Base-by-base conservation (phyloP, 2,888 invertebrate genomes). In the Cepaea hortensis region DNA sequence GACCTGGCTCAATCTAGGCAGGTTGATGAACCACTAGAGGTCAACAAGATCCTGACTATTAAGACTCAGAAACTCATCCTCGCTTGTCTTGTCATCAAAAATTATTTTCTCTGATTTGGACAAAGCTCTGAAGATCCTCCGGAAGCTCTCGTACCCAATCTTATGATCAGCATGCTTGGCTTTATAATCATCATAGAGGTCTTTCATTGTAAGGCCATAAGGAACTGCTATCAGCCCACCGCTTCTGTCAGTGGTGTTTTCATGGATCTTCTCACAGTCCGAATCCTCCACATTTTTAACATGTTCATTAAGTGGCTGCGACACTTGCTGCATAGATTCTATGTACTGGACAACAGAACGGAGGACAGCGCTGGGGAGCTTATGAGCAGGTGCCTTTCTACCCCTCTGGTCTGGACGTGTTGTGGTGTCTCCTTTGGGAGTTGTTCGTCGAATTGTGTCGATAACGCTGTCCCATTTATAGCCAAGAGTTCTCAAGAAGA, bases 401-500 rank as follows among this genome's bases (percentile, higher is more conserved):
- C 86, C 86, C 35, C 86, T 81, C 76, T 76, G 73, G 35, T 86
- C 86, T 15, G 86, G 86, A 35, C 70, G 77, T 13, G 65, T 76
- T 48, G n/a, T 80, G 2, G 35, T 86, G 35, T 81, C 75, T 20
- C 82, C 86, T 70, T 82, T 86, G 3, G 82, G 81, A 13, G 82
- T 86, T 3, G 86, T 86, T 18, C 72, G 70, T 50, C 82, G 18
- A 18, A 86, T 86, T 23, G 86, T 86, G 23, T 82, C 86, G 35
- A 86, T 86, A 55, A 86, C 77, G 23, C 82, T 86, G 55, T 86
- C 86, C 86, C 86, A 86, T 35, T 86, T 86, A 48, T 82, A 86
- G 6, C 86, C 86, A 7, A 86, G 86, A 68, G 86, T 86, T 48
- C 70, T 68, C 20, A 86, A 65, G 50, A 86, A 86, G 35, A 86